Percentiles rank a stretch among this genome's conserved stretches.
phyloP scores from a whole-genome alignment of 2,888 invertebrate genomes.

The Lepidochitona cinerea region DNA sequence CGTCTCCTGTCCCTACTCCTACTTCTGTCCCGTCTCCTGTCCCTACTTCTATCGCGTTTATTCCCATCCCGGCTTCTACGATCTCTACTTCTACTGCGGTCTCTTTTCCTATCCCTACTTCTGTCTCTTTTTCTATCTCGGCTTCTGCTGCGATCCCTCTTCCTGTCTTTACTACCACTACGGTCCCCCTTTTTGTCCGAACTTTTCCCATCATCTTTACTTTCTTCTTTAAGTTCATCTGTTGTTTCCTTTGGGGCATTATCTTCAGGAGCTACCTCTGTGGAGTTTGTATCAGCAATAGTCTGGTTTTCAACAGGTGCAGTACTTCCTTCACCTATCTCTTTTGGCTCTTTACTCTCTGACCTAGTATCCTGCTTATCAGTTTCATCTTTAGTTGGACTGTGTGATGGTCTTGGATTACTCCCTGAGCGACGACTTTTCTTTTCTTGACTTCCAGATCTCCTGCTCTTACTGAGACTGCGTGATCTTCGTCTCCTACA shows the following conservation, averaged over 20 bases:
- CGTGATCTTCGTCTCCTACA: conserved; percentile 43
- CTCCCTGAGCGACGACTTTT: conserved; percentile 19
- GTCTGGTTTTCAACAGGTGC: background rate
- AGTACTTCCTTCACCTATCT: conserved; percentile 28
- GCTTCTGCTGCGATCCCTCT: background rate
- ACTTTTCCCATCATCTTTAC: background rate
- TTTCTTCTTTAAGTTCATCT: background rate
- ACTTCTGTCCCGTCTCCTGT: background rate
- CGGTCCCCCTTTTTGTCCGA: background rate
- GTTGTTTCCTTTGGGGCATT: too few relatives aligned
- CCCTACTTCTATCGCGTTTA: background rate
- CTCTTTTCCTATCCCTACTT: background rate
- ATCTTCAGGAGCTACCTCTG: too few relatives aligned
- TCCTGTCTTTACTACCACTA: background rate
- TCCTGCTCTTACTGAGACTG: conserved; percentile 45
- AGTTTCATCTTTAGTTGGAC: conserved; percentile 3
- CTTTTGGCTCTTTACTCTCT: conserved; percentile 19
- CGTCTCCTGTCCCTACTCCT: background rate
- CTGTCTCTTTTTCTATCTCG: background rate
- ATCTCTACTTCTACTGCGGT: conserved; percentile 20
- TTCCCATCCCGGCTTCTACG: background rate
- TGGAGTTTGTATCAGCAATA: too few relatives aligned
- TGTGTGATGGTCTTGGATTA: conserved; percentile 7
- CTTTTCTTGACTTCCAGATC: conserved; percentile 37
- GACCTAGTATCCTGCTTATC: conserved; percentile 23